Evolutionary conservation across 1,140 invertebrate genomes (phyloP).

Genomic region (Tachypleus tridentatus): DNA sequence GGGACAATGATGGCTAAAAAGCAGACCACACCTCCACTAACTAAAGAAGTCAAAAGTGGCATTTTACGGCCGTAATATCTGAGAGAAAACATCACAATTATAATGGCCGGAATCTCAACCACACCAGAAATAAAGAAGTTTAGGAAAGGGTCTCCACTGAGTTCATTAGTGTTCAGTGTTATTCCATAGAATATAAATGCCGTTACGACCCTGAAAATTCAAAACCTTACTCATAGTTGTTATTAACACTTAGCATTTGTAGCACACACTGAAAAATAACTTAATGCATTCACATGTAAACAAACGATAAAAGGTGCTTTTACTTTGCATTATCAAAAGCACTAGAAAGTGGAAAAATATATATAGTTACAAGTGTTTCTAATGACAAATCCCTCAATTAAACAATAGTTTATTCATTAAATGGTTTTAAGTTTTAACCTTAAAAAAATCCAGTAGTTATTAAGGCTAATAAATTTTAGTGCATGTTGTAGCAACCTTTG

Average conservation of each 20-base stretch:
- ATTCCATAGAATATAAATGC: constrained; percentile 66
- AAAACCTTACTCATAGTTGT: no score
- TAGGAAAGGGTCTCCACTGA: constrained; percentile 57
- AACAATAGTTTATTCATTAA: no score
- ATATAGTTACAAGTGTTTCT: no score
- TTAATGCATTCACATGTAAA: no score
- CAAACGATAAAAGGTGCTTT: no score
- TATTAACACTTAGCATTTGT: constrained; percentile 47
- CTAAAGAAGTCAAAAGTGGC: constrained; percentile 16
- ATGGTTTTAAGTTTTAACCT: no score
- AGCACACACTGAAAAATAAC: constrained; percentile 49
- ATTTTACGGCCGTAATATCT: constrained; percentile 11
- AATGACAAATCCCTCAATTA: no score
- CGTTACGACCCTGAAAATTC: constrained; percentile 52
- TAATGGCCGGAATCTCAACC: constrained; percentile 62
- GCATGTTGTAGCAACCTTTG: no score
- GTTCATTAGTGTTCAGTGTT: constrained; percentile 59
- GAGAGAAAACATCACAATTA: constrained; percentile 52
- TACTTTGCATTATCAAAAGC: no score
- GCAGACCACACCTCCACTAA: constrained; percentile 40
- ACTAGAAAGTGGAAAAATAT: no score
- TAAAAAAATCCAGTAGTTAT: no score
- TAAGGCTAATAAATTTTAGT: no score
- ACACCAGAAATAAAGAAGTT: constrained; percentile 60
- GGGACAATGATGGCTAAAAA: constrained; percentile 28